Evolutionary conservation across 2,888 invertebrate genomes (phyloP), one percentile per base, ranked within the genome.

Genomic region (Charanyca ferruginea): DNA sequence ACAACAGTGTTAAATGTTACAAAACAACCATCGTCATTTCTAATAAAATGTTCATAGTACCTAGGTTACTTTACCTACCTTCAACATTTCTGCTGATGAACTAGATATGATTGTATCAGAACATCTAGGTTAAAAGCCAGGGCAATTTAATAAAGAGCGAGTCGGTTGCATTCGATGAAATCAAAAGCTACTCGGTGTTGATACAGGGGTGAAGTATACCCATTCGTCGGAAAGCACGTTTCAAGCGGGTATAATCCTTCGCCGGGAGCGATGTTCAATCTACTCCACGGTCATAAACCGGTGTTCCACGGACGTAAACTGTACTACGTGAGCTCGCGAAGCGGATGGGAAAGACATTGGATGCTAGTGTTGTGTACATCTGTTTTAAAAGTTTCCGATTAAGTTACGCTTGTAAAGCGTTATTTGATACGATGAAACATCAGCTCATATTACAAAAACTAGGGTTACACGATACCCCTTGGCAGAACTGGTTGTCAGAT

Each of bases 281-380:
- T 90, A 88, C 88, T 88, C 87, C 79, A 74, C 81, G 86, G 85
- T 87, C 89, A 88, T 90, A 90, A 90, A 90, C 88, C 88, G 85
- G 85, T 88, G 87, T 87, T 85, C 87, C 79, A 81, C 78, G 77
- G 85, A 86, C 87, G 87, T 90, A 90, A 91, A 89, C 88, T 89
- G 84, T 77, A 73, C 79, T 86, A 89, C 90, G 89, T 89, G 89
- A 81, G 77, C 72, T 78, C 65, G 83, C 79, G 80, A 79, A 80
- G 79, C 72, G 73, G 76, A 78, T 75, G 71, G 75, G 71, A 77
- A 78, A 81, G 77, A 77, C 76, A 78, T 78, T 72, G 49, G 62
- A 75, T 81, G 69, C 75, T 80, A 79, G 73, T 75, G 65, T 73
- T 73, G 70, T 71, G 74, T 73, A 68, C 66, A 64, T 78, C 66